Evolutionary conservation across 2,113 vertebrate species (phyloP).

Genomic region (Eolophus roseicapilla): DNA sequence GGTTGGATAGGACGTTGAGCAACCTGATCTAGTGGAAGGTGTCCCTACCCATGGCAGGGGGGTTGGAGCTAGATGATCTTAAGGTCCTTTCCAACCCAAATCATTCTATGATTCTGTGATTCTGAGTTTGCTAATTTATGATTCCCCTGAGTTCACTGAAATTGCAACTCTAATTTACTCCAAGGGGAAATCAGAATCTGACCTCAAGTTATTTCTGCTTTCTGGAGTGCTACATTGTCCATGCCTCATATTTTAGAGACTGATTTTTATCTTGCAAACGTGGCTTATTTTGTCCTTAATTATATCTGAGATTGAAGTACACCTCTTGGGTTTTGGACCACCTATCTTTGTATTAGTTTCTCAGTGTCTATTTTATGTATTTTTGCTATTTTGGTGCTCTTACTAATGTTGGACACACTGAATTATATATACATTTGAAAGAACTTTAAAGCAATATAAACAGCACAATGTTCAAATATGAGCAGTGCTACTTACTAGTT

Average conservation of each 20-base stretch:
- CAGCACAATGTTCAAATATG: neutral
- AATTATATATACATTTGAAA: neutral
- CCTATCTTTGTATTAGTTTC: neutral
- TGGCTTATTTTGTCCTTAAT: neutral
- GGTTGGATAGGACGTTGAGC: neutral
- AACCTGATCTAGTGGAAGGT: neutral
- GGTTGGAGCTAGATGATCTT: neutral
- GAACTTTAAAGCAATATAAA: neutral
- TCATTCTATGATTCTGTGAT: neutral
- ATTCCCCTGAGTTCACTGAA: neutral
- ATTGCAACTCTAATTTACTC: neutral
- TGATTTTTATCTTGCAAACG: neutral
- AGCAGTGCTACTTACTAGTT: neutral
- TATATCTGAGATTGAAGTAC: neutral
- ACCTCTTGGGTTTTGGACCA: neutral
- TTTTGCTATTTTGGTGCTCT: slow-evolving; percentile 13
- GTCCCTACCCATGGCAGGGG: neutral
- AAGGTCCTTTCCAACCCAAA: neutral
- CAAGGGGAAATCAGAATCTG: neutral
- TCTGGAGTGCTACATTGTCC: neutral
- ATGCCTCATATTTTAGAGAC: neutral
- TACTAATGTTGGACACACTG: neutral
- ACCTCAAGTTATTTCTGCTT: neutral
- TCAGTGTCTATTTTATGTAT: neutral
- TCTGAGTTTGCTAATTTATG: neutral